Conservation (phyloP, 2,797 vertebrate genomes). For the Falco peregrinus region DNA sequence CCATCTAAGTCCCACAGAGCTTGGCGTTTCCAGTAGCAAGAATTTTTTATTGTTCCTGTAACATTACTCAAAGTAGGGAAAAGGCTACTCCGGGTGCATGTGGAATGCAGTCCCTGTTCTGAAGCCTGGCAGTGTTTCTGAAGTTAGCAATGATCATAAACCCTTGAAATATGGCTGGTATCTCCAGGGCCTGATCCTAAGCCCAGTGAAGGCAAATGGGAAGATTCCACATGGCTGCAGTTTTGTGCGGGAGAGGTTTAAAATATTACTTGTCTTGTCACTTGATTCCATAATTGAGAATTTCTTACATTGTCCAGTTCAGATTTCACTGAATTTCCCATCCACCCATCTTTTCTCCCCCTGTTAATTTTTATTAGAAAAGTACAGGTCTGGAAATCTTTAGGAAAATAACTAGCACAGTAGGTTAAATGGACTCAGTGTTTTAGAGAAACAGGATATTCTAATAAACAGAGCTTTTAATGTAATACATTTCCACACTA, state of each 20-base stretch:
- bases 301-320: neutral
- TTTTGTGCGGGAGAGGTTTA: neutral
- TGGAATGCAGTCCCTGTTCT: neutral
- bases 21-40: neutral
- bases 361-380: neutral
- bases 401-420: neutral
- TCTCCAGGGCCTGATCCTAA: constrained; percentile 12
- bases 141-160: constrained; percentile 21
- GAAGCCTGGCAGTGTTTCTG: neutral
- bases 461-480: neutral
- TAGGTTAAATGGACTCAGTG: neutral
- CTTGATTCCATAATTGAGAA: neutral
- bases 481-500: neutral
- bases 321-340: neutral
- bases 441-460: neutral
- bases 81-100: neutral
- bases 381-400: neutral
- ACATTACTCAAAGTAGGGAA: constrained; percentile 29
- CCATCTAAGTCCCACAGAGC: neutral
- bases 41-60: constrained; percentile 20
- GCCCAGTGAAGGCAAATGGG: neutral
- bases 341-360: neutral
- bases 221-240: neutral
- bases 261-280: neutral
- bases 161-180: neutral